A percentile compares a stretch with the other conserved stretches of the same genome.
Evolutionary conservation across 2,888 invertebrate species (phyloP).

Genomic region (Oxyteleia sp.): DNA sequence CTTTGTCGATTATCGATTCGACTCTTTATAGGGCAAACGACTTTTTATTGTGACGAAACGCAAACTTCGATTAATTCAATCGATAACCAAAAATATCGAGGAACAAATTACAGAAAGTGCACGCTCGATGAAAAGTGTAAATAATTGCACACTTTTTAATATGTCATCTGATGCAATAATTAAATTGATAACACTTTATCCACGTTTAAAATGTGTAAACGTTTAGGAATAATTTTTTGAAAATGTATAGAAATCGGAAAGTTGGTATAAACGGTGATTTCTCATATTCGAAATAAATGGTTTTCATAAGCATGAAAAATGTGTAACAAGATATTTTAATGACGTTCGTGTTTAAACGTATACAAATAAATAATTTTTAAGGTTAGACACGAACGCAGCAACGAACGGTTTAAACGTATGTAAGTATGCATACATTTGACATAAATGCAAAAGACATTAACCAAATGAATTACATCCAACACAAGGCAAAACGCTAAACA

Average conservation of each 20-base stretch:
- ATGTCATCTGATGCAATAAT: neutral
- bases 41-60: neutral
- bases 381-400: conserved; percentile 11
- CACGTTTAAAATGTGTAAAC: neutral
- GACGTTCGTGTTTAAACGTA: neutral
- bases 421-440: conserved; percentile 14
- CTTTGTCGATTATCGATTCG: neutral
- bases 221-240: neutral
- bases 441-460: conserved; percentile 25
- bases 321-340: neutral
- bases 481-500: conserved; percentile 18
- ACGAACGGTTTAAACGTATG: conserved; percentile 2
- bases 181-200: neutral
- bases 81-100: neutral
- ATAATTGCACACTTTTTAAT: neutral
- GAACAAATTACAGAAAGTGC: neutral
- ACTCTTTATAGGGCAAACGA: neutral
- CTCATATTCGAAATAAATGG: neutral
- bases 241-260: neutral
- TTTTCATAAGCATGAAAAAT: conserved; percentile 12
- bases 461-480: conserved; percentile 10
- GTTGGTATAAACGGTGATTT: neutral
- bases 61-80: neutral
- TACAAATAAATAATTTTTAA: conserved; percentile 10
- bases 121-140: neutral